phyloP scores from a whole-genome alignment of 2,113 vertebrate genomes.

The Chlorodrepanis virens region DNA sequence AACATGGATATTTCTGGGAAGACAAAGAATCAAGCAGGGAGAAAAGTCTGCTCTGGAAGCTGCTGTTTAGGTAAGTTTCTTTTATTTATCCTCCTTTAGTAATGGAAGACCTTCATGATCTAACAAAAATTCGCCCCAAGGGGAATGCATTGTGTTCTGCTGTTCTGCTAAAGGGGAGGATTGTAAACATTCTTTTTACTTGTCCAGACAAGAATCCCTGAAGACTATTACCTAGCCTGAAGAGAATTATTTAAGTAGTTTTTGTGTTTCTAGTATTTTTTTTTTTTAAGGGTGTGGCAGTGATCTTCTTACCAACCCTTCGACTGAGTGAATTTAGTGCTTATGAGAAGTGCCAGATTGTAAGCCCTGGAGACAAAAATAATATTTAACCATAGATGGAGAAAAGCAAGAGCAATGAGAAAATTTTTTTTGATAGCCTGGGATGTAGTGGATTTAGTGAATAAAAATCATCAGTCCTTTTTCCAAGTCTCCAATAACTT shows the following conservation, averaged over 20 bases:
- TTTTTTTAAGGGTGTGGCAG: neutral
- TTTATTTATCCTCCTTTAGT: constrained; percentile 7
- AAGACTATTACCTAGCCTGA: constrained; percentile 26
- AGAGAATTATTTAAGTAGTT: constrained; percentile 50
- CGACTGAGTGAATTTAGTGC: constrained; percentile 8
- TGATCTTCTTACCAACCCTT: constrained; percentile 13
- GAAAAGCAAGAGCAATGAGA: neutral
- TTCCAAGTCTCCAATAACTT: neutral
- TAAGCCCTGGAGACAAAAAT: constrained; percentile 35
- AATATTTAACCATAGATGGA: constrained; percentile 18
- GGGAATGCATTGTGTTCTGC: constrained; percentile 12
- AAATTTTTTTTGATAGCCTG: neutral
- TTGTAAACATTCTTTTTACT: constrained; percentile 58
- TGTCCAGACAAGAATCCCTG: constrained; percentile 42
- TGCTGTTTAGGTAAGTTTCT: constrained; percentile 15
- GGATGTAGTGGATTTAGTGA: neutral
- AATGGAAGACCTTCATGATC: neutral
- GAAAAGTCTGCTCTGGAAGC: constrained; percentile 1
- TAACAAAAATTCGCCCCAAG: constrained; percentile 9
- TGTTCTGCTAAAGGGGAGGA: constrained; percentile 24
- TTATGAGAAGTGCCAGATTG: constrained; percentile 31
- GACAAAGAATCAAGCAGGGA: neutral
- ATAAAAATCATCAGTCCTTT: neutral
- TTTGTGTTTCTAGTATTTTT: constrained; percentile 36
- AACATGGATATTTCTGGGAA: neutral